A percentile compares a stretch with the other conserved stretches of the same genome.
phyloP scores from a whole-genome alignment of 2,888 invertebrate genomes.

The Nematopogon swammerdamellus region DNA sequence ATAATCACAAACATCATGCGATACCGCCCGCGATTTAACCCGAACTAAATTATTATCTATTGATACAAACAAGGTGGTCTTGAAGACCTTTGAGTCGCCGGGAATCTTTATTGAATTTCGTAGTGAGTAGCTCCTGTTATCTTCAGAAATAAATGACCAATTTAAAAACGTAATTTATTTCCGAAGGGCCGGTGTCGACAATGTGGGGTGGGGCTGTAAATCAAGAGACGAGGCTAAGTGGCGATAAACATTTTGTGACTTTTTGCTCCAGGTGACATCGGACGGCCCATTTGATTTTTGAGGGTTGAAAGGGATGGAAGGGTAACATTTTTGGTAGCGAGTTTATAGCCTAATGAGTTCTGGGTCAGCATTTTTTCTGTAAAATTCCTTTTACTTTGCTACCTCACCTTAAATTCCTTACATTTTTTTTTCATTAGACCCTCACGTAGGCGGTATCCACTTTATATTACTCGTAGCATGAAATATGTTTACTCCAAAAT shows the following conservation, averaged over 20 bases:
- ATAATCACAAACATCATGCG: too few species aligned
- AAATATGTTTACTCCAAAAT: too few species aligned
- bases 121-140: slow-evolving; percentile 29
- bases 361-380: slow-evolving; percentile 40
- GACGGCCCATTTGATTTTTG: slow-evolving; percentile 38
- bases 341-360: slow-evolving; percentile 42
- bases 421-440: neutral
- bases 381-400: slow-evolving; percentile 37
- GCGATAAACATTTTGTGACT: slow-evolving; percentile 56
- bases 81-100: neutral
- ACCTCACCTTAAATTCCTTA: slow-evolving; percentile 18
- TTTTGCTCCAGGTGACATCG: slow-evolving; percentile 52
- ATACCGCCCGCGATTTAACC: too few species aligned
- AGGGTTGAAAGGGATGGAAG: slow-evolving; percentile 33
- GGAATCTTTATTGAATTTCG: neutral
- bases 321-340: slow-evolving; percentile 51
- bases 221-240: slow-evolving; percentile 46
- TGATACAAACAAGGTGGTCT: neutral
- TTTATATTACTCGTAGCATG: neutral
- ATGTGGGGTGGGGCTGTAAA: slow-evolving; percentile 44
- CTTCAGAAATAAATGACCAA: slow-evolving; percentile 52
- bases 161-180: slow-evolving; percentile 53
- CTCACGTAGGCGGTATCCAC: neutral
- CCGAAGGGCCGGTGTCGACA: slow-evolving; percentile 24
- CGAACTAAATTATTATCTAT: too few species aligned